Base-by-base conservation (phyloP, 2,113 vertebrate species). In the Hippocampus mohnikei region DNA sequence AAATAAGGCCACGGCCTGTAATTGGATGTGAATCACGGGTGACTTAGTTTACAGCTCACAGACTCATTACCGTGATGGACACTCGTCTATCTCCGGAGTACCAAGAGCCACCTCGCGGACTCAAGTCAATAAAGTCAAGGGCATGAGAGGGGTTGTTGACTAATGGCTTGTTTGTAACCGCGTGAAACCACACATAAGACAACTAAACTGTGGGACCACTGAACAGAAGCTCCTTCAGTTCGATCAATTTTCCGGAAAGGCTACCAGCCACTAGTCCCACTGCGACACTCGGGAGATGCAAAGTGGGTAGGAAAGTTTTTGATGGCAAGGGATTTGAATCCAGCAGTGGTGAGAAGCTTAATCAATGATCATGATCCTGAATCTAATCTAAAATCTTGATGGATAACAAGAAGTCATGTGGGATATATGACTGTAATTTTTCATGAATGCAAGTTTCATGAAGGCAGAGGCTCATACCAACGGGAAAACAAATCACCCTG, bases 91-190 rank as follows among this genome's bases (percentile, higher is more conserved):
- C 79, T 79, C 78, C 77, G 75, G 79, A 85, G 78, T 75, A 78
- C 85, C 82, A 87, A 65, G 79, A 84, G 84, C 71, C 78, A 80
- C 82, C 72, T 83, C 52, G 73, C 73, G 78, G 84, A 86, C 75
- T 78, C 74, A 42, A 85, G 83, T 88, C 88, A 88, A 89, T 90
- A 89, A 76, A 83, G 84, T 78, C 86, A 84, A 88, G 83, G 86
- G 72, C 88, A 82, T 72, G 76, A 71, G 80, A 69, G 76, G 84
- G 78, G 74, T 81, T 29, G 56, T 72, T 86, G 78, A 90, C 77
- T 86, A 87, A 91, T 84, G 69, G 84, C 63, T 66, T 81, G 67
- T 84, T 81, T 88, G 71, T 75, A 65, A 75, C 29, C 40, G 58
- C 69, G 78, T 67, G 78, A 78, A 73, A 73, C 71, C 76, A 67